Evolutionary conservation across 2,113 vertebrate species (phyloP).

Genomic region (Psophia crepitans): DNA sequence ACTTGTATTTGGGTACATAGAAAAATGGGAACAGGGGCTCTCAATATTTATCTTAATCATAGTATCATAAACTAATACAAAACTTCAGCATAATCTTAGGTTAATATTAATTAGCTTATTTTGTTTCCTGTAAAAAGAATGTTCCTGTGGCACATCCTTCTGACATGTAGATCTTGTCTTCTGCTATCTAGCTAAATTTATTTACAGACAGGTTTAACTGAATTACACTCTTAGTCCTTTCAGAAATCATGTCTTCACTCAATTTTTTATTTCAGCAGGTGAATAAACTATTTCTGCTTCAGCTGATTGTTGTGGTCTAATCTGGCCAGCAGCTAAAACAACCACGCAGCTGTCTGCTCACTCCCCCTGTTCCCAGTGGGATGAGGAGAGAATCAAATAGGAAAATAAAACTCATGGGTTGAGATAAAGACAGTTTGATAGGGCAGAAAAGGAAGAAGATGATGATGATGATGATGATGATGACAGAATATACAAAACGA

Average conservation of each 20-base stretch:
- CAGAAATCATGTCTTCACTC: not conserved
- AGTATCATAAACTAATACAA: not conserved
- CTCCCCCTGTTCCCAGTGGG: no score
- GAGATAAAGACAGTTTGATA: no score
- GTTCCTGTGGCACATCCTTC: not conserved
- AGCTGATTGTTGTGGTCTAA: not conserved
- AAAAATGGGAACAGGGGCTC: not conserved
- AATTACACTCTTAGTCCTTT: not conserved
- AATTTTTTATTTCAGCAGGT: not conserved
- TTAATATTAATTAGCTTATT: not conserved
- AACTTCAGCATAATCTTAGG: not conserved
- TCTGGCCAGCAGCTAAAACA: no score
- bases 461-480: no score
- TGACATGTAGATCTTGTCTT: not conserved
- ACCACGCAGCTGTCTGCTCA: no score
- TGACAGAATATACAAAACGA: no score
- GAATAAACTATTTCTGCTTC: not conserved
- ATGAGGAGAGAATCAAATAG: no score
- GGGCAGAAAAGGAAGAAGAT: no score
- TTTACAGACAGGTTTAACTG: not conserved
- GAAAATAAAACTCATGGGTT: no score
- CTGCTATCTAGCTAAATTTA: not conserved
- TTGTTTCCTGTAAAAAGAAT: not conserved
- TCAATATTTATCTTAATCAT: not conserved
- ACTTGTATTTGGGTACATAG: not conserved